Percentiles rank a stretch among this genome's conserved stretches.
These are phyloP conservation scores for Zoanthus sansibaricus DNA, from an alignment of 92 coral and sea anemone species.

Conservation along the genomic window DNA sequence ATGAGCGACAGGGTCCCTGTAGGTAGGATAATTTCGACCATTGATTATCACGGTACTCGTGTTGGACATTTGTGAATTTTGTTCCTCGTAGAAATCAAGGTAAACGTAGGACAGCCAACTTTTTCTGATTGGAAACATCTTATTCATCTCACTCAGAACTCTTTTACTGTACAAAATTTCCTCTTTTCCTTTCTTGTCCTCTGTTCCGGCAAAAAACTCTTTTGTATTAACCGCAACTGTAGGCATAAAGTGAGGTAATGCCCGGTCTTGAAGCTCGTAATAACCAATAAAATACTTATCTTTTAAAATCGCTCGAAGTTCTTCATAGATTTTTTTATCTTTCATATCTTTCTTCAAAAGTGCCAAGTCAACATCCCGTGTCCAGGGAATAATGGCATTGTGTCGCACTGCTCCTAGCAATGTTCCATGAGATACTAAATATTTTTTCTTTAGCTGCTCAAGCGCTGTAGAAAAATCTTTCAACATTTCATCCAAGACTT, in stretches of 20 bases:
- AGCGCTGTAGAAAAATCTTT: slow-evolving; percentile 32
- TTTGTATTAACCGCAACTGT: slow-evolving; percentile 7
- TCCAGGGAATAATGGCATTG: slow-evolving; percentile 39
- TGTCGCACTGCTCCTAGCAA: slow-evolving; percentile 36
- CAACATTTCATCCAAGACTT: slow-evolving; percentile 30
- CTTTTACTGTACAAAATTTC: slow-evolving; percentile 24
- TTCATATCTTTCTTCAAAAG: slow-evolving; percentile 5
- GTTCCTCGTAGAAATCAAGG: slow-evolving; percentile 41
- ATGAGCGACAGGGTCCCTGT: slow-evolving; percentile 22
- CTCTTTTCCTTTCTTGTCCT: slow-evolving; percentile 34
- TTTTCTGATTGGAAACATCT: slow-evolving; percentile 21
- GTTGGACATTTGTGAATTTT: not conserved
- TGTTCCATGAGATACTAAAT: slow-evolving; percentile 39
- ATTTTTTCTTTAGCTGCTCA: not conserved
- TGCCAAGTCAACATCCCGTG: slow-evolving; percentile 32
- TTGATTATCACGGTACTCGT: slow-evolving; percentile 18
- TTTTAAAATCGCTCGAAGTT: not conserved
- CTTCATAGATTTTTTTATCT: slow-evolving; percentile 1
- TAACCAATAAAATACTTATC: slow-evolving; percentile 27
- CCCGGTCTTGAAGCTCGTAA: slow-evolving; percentile 34
- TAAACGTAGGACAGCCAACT: slow-evolving; percentile 29
- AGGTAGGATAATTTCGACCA: slow-evolving; percentile 34
- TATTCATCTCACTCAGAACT: slow-evolving; percentile 27
- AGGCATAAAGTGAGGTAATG: slow-evolving; percentile 43
- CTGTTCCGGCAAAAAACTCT: slow-evolving; percentile 3